Percentiles rank a stretch among this genome's conserved stretches.
Evolutionary conservation across 2,797 vertebrate species (phyloP).

Genomic region (Mallotus villosus): DNA sequence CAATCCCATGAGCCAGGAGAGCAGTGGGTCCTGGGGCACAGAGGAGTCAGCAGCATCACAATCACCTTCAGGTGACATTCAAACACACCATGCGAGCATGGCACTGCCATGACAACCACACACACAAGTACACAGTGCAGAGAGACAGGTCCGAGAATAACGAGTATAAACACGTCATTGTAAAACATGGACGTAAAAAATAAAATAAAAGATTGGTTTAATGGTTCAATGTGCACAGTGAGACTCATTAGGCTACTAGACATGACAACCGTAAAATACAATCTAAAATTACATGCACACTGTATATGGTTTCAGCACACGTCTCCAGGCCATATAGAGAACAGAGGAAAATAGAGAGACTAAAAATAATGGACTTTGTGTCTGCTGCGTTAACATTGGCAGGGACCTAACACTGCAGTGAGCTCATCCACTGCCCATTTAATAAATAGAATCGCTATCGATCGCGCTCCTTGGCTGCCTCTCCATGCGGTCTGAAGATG

Average conservation of each 20-base stretch:
- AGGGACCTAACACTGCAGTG: conserved; percentile 62
- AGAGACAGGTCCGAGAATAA: no score
- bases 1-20: conserved; percentile 91
- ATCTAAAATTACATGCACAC: conserved; percentile 56
- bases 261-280: conserved; percentile 31
- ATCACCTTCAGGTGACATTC: not conserved
- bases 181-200: not conserved
- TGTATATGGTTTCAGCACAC: conserved; percentile 55
- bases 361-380: conserved; percentile 44
- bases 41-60: not conserved
- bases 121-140: no score
- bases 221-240: conserved; percentile 32
- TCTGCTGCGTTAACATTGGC: conserved; percentile 69
- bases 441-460: conserved; percentile 78
- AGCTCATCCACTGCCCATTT: conserved; percentile 71
- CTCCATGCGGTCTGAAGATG: conserved; percentile 67
- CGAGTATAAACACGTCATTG: not conserved
- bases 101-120: not conserved
- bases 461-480: conserved; percentile 68
- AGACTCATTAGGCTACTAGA: conserved; percentile 20
- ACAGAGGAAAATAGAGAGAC: conserved; percentile 35
- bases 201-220: not conserved
- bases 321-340: conserved; percentile 40
- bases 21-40: conserved; percentile 87
- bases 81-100: not conserved